A percentile compares a stretch with the other conserved stretches of the same genome.
Conservation (phyloP, 2,888 invertebrate genomes). For the Pollenia amentaria region DNA sequence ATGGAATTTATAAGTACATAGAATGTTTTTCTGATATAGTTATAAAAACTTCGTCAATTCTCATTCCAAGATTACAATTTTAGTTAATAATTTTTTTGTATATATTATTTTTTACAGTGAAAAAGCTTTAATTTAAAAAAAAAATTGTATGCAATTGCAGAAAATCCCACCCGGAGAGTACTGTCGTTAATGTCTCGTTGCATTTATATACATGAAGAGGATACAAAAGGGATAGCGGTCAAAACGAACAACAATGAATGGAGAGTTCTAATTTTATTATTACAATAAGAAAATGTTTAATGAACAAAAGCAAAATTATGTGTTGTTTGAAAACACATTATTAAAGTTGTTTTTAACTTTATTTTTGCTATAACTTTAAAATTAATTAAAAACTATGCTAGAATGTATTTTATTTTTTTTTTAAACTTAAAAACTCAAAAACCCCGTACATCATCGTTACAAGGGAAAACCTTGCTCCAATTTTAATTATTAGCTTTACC, state of each 20-base stretch:
- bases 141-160: constrained; percentile 57
- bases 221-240: constrained; percentile 57
- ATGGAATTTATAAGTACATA: constrained; percentile 12
- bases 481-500: constrained; percentile 40
- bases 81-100: constrained; percentile 37
- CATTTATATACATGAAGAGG: constrained; percentile 54
- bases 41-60: constrained; percentile 35
- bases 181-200: constrained; percentile 61
- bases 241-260: constrained; percentile 61
- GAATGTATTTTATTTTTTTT: constrained; percentile 31
- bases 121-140: constrained; percentile 42
- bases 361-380: constrained; percentile 2
- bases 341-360: constrained; percentile 1
- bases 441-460: constrained; percentile 53
- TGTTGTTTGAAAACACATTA: background rate
- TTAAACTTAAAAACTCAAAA: constrained; percentile 37
- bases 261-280: constrained; percentile 66
- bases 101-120: constrained; percentile 10
- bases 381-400: background rate
- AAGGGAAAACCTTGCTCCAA: constrained; percentile 71
- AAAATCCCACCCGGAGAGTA: constrained; percentile 72
- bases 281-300: constrained; percentile 38
- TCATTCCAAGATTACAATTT: constrained; percentile 1
- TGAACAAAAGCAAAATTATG: constrained; percentile 13
- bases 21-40: constrained; percentile 5